These are phyloP conservation scores for Jordanella pulchra DNA, from an alignment of 2,797 vertebrate species.

Conservation along the genomic window DNA sequence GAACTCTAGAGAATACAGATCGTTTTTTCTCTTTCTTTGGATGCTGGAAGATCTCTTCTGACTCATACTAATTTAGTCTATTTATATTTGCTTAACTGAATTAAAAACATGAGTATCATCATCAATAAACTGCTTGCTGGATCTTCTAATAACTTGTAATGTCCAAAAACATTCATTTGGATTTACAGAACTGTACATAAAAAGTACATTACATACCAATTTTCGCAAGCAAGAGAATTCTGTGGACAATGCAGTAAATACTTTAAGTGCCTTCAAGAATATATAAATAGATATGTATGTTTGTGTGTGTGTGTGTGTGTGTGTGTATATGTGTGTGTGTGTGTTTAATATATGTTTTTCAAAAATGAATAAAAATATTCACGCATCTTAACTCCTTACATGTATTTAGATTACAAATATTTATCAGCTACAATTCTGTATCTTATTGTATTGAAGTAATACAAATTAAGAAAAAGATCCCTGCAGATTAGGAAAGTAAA, in stretches of 20 bases:
- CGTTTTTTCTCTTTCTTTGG: not conserved
- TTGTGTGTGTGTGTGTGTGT: not conserved
- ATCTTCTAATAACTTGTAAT: not conserved
- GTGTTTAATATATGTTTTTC: too few species aligned
- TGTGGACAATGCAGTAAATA: not conserved
- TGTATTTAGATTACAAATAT: not conserved
- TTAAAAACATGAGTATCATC: not conserved
- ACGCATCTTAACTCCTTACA: not conserved
- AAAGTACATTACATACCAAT: slow-evolving; percentile 12
- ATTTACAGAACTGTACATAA: slow-evolving; percentile 2
- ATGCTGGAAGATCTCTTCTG: not conserved
- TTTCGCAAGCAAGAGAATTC: slow-evolving; percentile 21
- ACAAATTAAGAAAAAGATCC: not conserved
- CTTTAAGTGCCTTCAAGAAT: too few species aligned
- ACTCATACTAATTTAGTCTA: not conserved
- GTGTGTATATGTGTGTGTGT: too few species aligned
- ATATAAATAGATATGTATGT: too few species aligned
- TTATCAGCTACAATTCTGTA: not conserved
- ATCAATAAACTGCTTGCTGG: not conserved
- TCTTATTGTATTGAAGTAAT: not conserved
- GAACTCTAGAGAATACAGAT: not conserved
- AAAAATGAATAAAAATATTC: not conserved
- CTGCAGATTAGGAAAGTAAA: not conserved
- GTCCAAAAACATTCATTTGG: not conserved
- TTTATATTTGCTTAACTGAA: not conserved